Evolutionary conservation across 2,797 vertebrate species (phyloP).

Genomic region (Poecile montanus): DNA sequence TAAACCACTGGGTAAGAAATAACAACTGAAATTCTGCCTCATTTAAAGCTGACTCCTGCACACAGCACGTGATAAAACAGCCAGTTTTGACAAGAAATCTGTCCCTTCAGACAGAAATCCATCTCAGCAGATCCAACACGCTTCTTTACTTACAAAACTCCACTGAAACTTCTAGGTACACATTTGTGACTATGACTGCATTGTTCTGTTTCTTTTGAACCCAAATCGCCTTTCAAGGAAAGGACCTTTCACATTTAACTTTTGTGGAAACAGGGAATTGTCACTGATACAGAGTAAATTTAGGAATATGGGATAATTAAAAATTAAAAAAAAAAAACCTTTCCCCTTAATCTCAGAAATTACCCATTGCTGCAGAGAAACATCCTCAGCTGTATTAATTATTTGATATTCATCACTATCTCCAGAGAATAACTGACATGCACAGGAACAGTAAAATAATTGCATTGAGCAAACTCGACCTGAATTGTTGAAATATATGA

Average conservation of each 20-base stretch:
- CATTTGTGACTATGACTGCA: background rate
- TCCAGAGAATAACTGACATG: background rate
- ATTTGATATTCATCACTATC: background rate
- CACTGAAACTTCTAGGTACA: fast-evolving
- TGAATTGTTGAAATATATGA: background rate
- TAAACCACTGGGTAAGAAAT: background rate
- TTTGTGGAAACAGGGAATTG: background rate
- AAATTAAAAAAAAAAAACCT: background rate
- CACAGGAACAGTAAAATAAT: background rate
- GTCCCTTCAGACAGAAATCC: background rate
- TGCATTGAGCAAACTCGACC: background rate
- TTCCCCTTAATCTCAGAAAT: background rate
- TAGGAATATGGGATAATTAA: background rate
- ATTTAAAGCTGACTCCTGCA: background rate
- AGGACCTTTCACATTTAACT: background rate
- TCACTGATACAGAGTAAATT: background rate
- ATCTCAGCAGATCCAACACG: background rate
- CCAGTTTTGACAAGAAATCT: background rate
- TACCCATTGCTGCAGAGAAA: background rate
- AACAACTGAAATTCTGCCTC: background rate
- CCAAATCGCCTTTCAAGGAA: background rate
- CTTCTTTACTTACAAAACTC: background rate
- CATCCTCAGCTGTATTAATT: background rate
- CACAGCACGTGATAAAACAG: fast-evolving
- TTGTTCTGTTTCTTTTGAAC: background rate